phyloP scores from a whole-genome alignment of 2,888 invertebrate species.

The Helobdella robusta region DNA sequence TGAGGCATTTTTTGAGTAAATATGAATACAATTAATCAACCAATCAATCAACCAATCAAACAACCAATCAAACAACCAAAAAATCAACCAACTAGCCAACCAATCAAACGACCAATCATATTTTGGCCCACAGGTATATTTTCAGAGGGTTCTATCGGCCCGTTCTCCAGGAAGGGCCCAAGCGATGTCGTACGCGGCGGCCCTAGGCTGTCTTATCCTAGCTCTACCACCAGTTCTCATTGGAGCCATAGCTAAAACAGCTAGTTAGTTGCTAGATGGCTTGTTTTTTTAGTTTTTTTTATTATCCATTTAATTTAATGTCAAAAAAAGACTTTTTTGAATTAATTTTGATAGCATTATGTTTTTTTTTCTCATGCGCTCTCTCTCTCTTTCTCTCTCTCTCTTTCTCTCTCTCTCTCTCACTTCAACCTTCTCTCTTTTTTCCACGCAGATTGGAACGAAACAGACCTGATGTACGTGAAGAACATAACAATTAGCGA shows the following conservation, averaged over 20 bases:
- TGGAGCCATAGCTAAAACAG: conserved; percentile 89
- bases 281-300: too few species aligned
- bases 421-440: background rate
- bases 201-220: conserved; percentile 88
- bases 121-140: conserved; percentile 70
- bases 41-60: too few species aligned
- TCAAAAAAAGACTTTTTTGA: too few species aligned
- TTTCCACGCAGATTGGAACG: conserved; percentile 72
- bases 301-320: background rate
- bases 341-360: too few species aligned
- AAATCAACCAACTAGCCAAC: too few species aligned
- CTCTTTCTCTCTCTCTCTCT: conserved; percentile 8
- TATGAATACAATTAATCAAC: background rate
- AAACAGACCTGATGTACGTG: conserved; percentile 64
- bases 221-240: conserved; percentile 92
- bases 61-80: too few species aligned
- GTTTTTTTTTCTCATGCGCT: background rate
- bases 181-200: conserved; percentile 86
- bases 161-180: conserved; percentile 88
- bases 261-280: conserved; percentile 56
- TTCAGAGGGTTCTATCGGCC: conserved; percentile 91
- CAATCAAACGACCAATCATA: too few species aligned
- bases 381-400: conserved; percentile 13
- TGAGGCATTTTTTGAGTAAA: background rate
- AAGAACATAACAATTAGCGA: conserved; percentile 52